Evolutionary conservation across 2,113 vertebrate genomes (phyloP).

Genomic region (Solenodon paradoxus): DNA sequence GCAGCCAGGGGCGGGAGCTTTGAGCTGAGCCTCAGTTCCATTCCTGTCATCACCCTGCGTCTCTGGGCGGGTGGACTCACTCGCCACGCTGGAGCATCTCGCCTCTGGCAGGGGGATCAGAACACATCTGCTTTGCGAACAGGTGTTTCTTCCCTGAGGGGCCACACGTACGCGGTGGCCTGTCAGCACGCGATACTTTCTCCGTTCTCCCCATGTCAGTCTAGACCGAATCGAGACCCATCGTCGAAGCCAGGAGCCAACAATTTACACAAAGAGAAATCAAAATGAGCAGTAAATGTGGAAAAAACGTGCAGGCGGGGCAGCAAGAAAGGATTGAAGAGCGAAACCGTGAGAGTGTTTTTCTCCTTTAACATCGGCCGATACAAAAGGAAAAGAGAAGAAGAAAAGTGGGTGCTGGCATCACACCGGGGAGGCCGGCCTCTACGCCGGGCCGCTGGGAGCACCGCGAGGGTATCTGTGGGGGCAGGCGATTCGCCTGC

Average conservation of each 20-base stretch:
- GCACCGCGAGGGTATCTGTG: too few relatives aligned
- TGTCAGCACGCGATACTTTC: too few relatives aligned
- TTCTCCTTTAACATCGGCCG: neutral
- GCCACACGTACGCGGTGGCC: too few relatives aligned
- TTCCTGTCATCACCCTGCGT: neutral
- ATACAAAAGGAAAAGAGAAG: neutral
- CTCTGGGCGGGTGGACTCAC: neutral
- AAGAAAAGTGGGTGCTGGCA: neutral
- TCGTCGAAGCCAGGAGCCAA: neutral
- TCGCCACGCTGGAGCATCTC: neutral
- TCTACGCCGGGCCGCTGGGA: too few relatives aligned
- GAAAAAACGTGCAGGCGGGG: neutral
- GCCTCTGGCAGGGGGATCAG: neutral
- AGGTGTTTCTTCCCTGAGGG: too few relatives aligned
- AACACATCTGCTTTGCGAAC: neutral
- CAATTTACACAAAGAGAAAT: neutral
- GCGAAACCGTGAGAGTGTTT: neutral
- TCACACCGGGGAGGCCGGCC: too few relatives aligned
- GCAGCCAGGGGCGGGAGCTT: neutral
- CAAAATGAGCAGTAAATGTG: neutral
- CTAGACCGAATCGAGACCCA: conserved; percentile 55
- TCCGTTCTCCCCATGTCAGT: conserved; percentile 53
- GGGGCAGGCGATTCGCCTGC: too few relatives aligned
- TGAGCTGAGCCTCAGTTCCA: neutral
- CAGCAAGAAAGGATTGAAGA: neutral